Base-by-base conservation (phyloP, 2,797 vertebrate species). In the Peromyscus eremicus region DNA sequence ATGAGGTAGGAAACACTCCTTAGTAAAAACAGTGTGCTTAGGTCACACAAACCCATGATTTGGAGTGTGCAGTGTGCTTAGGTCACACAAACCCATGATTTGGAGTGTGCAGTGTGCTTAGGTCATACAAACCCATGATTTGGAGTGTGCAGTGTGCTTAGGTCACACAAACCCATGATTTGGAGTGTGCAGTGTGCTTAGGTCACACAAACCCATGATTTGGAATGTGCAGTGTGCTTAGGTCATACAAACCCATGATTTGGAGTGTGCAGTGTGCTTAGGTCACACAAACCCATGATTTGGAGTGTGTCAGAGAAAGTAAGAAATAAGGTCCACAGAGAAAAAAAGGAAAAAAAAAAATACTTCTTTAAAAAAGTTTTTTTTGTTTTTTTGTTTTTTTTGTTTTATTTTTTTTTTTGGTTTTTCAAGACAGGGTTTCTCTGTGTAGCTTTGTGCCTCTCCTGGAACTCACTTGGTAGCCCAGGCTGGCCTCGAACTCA, bases 361-460 rank as follows among this genome's bases (percentile, higher is more conserved):
- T 52, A 89, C 66, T n/a, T 85, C 94, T 91, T 88, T 5, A 77
- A 76, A 76, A 46, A 79, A 34, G 64, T n/a, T n/a, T n/a, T n/a
- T n/a, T n/a, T n/a, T n/a, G n/a, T n/a, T n/a, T n/a, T n/a, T n/a
- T n/a, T n/a, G n/a, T n/a, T n/a, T n/a, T n/a, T n/a, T n/a, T n/a
- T n/a, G n/a, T n/a, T n/a, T n/a, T n/a, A n/a, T n/a, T n/a, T n/a
- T n/a, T n/a, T n/a, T n/a, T n/a, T n/a, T n/a, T n/a, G n/a, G n/a
- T n/a, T n/a, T n/a, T n/a, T n/a, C n/a, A n/a, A n/a, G n/a, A n/a
- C n/a, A n/a, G n/a, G n/a, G n/a, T n/a, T n/a, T n/a, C n/a, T n/a
- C n/a, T n/a, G n/a, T n/a, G n/a, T n/a, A n/a, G n/a, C n/a, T n/a
- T n/a, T n/a, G n/a, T n/a, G n/a, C n/a, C n/a, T n/a, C n/a, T n/a